Conservation (phyloP, 37 sponge, comb jelly and placozoan species). For the Chondrosia reniformis region DNA sequence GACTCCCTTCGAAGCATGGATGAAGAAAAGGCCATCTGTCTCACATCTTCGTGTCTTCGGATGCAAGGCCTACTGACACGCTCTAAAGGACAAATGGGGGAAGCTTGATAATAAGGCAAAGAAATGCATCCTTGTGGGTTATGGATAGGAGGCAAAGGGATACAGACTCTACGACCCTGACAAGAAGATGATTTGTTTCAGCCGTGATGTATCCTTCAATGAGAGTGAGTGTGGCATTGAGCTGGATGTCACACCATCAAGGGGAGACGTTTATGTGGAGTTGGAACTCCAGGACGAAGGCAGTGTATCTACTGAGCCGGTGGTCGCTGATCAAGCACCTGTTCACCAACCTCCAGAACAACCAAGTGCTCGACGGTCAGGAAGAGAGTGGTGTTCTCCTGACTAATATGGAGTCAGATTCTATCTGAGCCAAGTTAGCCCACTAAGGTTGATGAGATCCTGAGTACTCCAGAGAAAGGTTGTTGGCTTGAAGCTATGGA, state of each 20-base stretch:
- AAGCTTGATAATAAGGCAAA: conserved; percentile 46
- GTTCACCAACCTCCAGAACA: conserved; percentile 2
- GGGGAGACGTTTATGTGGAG: neutral
- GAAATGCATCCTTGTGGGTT: conserved; percentile 38
- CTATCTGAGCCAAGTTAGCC: conserved; percentile 12
- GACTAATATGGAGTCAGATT: conserved; percentile 32
- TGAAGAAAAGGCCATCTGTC: conserved; percentile 37
- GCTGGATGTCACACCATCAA: neutral
- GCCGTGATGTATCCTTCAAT: conserved; percentile 56
- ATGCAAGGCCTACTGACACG: conserved; percentile 32
- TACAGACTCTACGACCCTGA: conserved; percentile 43
- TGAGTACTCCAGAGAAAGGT: conserved; percentile 16
- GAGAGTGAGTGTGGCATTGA: conserved; percentile 36
- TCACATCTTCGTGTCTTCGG: conserved; percentile 49
- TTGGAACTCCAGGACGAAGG: neutral
- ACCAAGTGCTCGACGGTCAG: conserved; percentile 20
- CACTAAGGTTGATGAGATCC: conserved; percentile 32
- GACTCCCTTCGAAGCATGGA: conserved; percentile 54
- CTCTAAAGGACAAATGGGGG: conserved; percentile 39
- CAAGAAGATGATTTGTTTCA: conserved; percentile 19
- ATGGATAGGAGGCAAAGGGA: conserved; percentile 35
- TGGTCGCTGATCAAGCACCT: neutral
- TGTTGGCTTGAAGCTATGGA: conserved; percentile 56
- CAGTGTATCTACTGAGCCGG: neutral
- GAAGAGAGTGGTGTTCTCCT: conserved; percentile 26